A percentile compares a stretch with the other conserved stretches of the same genome.
Conservation (phyloP, 2,888 invertebrate species). For the Clitarchus hookeri region DNA sequence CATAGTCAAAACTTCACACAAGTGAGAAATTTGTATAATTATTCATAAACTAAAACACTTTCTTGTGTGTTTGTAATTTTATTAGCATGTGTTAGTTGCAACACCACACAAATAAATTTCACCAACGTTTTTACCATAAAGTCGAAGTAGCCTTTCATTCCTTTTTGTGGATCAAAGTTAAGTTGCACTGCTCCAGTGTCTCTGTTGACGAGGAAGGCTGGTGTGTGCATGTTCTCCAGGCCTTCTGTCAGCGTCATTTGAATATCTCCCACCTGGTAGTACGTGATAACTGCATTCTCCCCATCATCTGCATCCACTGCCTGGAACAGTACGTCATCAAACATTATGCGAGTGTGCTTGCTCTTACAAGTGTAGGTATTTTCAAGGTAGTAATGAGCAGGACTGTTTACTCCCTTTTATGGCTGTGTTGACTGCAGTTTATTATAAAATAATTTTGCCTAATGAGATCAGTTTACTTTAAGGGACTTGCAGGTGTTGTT, state of each 20-base stretch:
- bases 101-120: too few species aligned
- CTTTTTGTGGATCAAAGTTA: slow-evolving; percentile 94
- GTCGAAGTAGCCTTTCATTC: slow-evolving; percentile 97
- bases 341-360: too few species aligned
- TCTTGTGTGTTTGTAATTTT: too few species aligned
- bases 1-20: too few species aligned
- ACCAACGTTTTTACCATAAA: slow-evolving; percentile 66
- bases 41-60: too few species aligned
- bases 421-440: too few species aligned
- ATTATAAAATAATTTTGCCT: neutral
- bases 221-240: slow-evolving; percentile 73
- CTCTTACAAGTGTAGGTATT: neutral
- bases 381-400: neutral
- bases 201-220: slow-evolving; percentile 81
- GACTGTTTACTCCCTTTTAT: neutral
- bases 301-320: slow-evolving; percentile 78
- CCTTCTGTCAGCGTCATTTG: slow-evolving; percentile 85
- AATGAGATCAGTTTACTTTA: neutral
- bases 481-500: too few species aligned
- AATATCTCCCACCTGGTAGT: slow-evolving; percentile 78
- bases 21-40: too few species aligned
- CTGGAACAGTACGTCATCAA: slow-evolving; percentile 53
- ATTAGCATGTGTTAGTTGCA: too few species aligned
- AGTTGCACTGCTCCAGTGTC: slow-evolving; percentile 83
- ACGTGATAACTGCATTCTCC: slow-evolving; percentile 73